Evolutionary conservation across 2,888 invertebrate genomes (phyloP).

Genomic region (Agapetus fuscipes): DNA sequence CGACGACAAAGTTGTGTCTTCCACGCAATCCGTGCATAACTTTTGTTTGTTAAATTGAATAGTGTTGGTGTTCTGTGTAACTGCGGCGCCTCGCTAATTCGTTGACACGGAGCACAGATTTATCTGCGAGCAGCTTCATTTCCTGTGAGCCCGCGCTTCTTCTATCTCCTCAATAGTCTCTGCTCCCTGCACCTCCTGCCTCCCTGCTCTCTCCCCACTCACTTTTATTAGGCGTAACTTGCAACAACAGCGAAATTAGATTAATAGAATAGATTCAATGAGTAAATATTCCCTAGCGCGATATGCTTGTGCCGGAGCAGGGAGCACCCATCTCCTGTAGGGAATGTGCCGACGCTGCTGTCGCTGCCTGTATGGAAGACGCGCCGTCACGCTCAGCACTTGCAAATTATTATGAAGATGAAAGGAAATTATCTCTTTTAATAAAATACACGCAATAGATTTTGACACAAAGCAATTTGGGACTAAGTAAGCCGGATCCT

Average conservation of each 20-base stretch:
- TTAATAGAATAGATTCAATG: slow-evolving; percentile 13
- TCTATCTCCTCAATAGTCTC: slow-evolving; percentile 11
- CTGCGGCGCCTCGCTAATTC: slow-evolving; percentile 4
- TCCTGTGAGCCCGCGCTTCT: slow-evolving; percentile 19
- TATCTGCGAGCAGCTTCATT: slow-evolving; percentile 19
- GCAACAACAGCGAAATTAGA: slow-evolving; percentile 18
- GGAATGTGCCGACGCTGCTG: background rate
- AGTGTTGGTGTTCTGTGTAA: background rate
- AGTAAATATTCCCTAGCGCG: too few species aligned
- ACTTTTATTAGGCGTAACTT: slow-evolving; percentile 14
- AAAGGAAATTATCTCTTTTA: too few species aligned
- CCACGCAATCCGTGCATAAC: too few species aligned
- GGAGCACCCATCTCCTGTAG: background rate
- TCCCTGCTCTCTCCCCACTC: slow-evolving; percentile 11
- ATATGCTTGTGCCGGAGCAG: too few species aligned
- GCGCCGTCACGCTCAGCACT: too few species aligned
- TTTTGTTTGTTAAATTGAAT: too few species aligned
- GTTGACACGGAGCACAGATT: slow-evolving; percentile 13
- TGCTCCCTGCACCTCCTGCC: background rate
- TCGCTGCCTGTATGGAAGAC: background rate
- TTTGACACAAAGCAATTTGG: too few species aligned
- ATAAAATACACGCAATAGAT: too few species aligned
- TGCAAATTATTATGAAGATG: too few species aligned
- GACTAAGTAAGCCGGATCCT: too few species aligned
- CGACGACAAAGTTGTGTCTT: too few species aligned